A percentile compares a stretch with the other conserved stretches of the same genome.
These are phyloP conservation scores for Tridacna gigas DNA, from an alignment of 2,888 invertebrate genomes.

Conservation along the genomic window DNA sequence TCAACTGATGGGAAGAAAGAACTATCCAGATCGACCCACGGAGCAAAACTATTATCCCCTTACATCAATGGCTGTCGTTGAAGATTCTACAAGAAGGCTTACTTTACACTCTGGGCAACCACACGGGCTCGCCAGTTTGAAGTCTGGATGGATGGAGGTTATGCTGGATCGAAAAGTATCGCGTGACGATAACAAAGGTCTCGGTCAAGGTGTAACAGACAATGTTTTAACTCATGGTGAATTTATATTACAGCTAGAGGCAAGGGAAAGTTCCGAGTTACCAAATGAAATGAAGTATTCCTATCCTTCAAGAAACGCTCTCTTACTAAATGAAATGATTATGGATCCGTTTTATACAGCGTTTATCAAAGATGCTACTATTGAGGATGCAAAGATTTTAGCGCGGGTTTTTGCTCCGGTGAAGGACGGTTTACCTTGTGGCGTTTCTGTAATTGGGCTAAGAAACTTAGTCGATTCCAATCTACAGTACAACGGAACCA, in stretches of 20 bases:
- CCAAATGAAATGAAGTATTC: conserved; percentile 39
- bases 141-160: conserved; percentile 80
- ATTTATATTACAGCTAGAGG: conserved; percentile 78
- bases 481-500: conserved; percentile 75
- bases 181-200: conserved; percentile 81
- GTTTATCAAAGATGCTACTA: conserved; percentile 23
- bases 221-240: conserved; percentile 72
- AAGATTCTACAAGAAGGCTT: conserved; percentile 75
- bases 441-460: conserved; percentile 71
- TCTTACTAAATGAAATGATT: conserved; percentile 65
- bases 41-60: conserved; percentile 84
- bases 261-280: not conserved
- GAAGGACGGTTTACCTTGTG: conserved; percentile 73
- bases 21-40: conserved; percentile 70
- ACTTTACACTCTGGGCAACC: conserved; percentile 81
- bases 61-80: conserved; percentile 78
- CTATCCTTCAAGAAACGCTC: conserved; percentile 65
- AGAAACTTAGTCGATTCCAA: conserved; percentile 73
- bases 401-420: conserved; percentile 30
- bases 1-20: conserved; percentile 77
- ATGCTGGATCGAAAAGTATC: conserved; percentile 82
- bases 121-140: conserved; percentile 81
- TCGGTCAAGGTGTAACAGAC: conserved; percentile 82
- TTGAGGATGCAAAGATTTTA: not conserved
- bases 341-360: conserved; percentile 63